A percentile compares a stretch with the other conserved stretches of the same genome.
phyloP scores from a whole-genome alignment of 2,797 vertebrate species.

The Clarias fuscus region DNA sequence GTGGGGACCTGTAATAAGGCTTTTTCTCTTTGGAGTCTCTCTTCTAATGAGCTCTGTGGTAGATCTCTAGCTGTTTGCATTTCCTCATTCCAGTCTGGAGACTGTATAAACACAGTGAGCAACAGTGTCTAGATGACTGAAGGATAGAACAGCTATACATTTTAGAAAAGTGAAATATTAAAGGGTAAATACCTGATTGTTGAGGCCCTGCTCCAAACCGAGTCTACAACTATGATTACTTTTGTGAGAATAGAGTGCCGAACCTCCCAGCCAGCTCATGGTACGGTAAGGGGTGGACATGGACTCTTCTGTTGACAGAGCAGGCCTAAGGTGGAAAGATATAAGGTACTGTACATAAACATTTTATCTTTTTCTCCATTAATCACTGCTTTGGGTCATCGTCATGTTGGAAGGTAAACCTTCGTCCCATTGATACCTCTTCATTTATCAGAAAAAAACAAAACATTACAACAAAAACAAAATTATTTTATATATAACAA shows the following conservation, averaged over 20 bases:
- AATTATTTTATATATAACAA: not conserved
- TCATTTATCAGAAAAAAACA: not conserved
- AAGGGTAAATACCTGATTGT: conserved; percentile 65
- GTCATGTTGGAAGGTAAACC: too few species aligned
- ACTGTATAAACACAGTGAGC: conserved; percentile 56
- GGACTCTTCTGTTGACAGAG: conserved; percentile 63
- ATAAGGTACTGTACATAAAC: not conserved
- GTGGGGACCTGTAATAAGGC: conserved; percentile 73
- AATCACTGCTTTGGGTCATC: not conserved
- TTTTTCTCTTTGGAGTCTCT: conserved; percentile 75
- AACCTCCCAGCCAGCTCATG: conserved; percentile 75
- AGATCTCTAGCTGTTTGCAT: conserved; percentile 77
- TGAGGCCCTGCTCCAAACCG: conserved; percentile 71
- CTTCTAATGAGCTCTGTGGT: conserved; percentile 70
- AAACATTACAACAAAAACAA: not conserved
- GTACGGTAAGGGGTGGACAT: conserved; percentile 74
- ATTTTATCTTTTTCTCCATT: not conserved
- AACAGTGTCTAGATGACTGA: not conserved
- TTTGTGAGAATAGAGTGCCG: conserved; percentile 70
- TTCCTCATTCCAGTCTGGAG: conserved; percentile 83
- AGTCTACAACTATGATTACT: conserved; percentile 71
- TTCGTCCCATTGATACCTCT: not conserved
- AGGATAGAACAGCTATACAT: not conserved
- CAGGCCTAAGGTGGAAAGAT: conserved; percentile 58
- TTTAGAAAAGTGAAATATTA: not conserved